Base-by-base conservation (phyloP, 2,797 vertebrate species). In the Melanogrammus aeglefinus region DNA sequence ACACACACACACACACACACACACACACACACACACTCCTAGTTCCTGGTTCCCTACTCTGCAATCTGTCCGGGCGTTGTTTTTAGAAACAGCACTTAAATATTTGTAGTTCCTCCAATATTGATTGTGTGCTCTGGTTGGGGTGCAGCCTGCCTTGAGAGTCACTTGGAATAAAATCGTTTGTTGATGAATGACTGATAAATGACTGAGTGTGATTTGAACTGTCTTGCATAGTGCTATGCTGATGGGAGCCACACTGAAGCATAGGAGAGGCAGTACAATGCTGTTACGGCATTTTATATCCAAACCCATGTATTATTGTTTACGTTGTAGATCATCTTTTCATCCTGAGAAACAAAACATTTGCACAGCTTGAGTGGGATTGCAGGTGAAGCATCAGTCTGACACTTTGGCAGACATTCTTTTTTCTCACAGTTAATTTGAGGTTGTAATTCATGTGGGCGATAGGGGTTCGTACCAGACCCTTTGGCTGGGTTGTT, bases 21-120 rank as follows among this genome's bases (percentile, higher is more conserved):
- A 77, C 63, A 77, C 57, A 76, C 24, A 75, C 57, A 63, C 57
- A 63, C 57, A 24, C 8, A 7, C 57, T n/a, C 16, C 47, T 21
- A 57, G 47, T 21, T 44, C 39, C 71, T n/a, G 74, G n/a, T 24
- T n/a, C 57, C 57, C 41, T 63, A 18, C n/a, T 63, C 6, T 63
- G 57, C n/a, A 63, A n/a, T 63, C 57, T 24, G 57, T 24, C 21
- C 57, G 16, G 57, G n/a, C 21, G n/a, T 63, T 63, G 57, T 63
- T 63, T 63, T n/a, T 63, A 63, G 57, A 63, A 63, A 63, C n/a
- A 24, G 57, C n/a, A n/a, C 57, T 63, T 63, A 63, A n/a, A 63
- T 63, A n/a, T 63, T n/a, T 63, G n/a, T 24, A 63, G 57, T 63
- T 63, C 57, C 57, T 63, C 57, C 57, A 63, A 24, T 24, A 63